phyloP scores from a whole-genome alignment of 1,140 invertebrate genomes.

The Brachionus rotundiformis region DNA sequence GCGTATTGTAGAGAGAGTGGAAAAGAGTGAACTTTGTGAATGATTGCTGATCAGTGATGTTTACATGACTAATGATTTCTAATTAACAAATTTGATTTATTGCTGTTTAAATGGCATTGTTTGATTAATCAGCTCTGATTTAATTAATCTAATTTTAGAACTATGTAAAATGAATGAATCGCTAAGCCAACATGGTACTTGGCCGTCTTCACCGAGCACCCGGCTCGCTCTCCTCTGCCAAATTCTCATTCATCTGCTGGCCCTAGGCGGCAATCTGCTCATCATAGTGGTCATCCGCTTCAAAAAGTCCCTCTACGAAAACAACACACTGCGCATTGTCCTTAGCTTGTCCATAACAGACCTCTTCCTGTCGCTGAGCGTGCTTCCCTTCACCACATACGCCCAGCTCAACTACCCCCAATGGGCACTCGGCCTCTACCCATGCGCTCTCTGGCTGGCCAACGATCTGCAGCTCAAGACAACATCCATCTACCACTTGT shows the following conservation, averaged over 20 bases:
- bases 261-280: slow-evolving; percentile 17
- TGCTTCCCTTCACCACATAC: slow-evolving; percentile 43
- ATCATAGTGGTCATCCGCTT: slow-evolving; percentile 24
- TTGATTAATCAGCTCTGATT: too few relatives aligned
- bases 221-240: not conserved
- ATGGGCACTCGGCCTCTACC: slow-evolving; percentile 18
- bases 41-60: too few relatives aligned
- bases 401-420: not conserved
- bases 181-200: not conserved
- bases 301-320: slow-evolving; percentile 11
- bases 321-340: slow-evolving; percentile 45
- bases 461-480: slow-evolving; percentile 30
- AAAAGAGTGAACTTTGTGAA: too few relatives aligned
- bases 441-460: slow-evolving; percentile 33
- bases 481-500: slow-evolving; percentile 47
- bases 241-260: not conserved
- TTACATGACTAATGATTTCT: too few relatives aligned
- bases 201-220: not conserved
- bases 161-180: slow-evolving; percentile 7
- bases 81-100: too few relatives aligned
- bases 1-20: too few relatives aligned
- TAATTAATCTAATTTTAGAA: not conserved
- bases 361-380: not conserved
- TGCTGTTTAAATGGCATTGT: too few relatives aligned
- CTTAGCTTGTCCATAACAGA: slow-evolving; percentile 48